These are phyloP conservation scores for Nudaria mundana DNA, from an alignment of 2,888 invertebrate genomes.

Conservation along the genomic window DNA sequence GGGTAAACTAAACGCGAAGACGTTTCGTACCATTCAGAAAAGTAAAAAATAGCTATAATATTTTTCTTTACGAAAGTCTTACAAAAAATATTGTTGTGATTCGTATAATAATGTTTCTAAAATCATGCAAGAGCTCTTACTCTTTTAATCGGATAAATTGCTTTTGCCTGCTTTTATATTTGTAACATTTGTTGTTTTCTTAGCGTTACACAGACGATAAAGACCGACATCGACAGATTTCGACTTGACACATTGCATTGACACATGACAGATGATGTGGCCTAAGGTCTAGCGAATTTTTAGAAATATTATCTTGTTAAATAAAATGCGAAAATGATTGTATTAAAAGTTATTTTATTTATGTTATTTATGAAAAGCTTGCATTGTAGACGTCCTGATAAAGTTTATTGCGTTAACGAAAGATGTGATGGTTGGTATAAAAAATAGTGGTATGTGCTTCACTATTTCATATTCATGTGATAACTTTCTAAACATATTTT, in stretches of 20 bases:
- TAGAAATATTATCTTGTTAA: constrained; percentile 45
- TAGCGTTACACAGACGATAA: constrained; percentile 36
- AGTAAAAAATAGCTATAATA: not conserved
- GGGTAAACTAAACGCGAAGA: not conserved
- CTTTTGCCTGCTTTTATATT: not conserved
- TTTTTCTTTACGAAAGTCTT: too few species aligned
- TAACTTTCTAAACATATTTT: constrained; percentile 38
- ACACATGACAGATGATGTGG: constrained; percentile 82
- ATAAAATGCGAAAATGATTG: constrained; percentile 74
- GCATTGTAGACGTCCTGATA: constrained; percentile 82
- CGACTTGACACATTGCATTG: too few species aligned
- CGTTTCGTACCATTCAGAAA: not conserved
- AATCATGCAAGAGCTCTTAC: too few species aligned
- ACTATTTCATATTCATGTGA: constrained; percentile 37
- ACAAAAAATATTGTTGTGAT: too few species aligned
- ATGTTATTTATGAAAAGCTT: constrained; percentile 55
- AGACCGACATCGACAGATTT: too few species aligned
- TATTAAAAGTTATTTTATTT: constrained; percentile 64
- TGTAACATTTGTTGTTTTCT: not conserved
- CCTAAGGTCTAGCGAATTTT: constrained; percentile 64
- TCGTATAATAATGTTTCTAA: too few species aligned
- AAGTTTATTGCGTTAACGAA: constrained; percentile 86
- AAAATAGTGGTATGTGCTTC: constrained; percentile 12
- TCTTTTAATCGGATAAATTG: too few species aligned
- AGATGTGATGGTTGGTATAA: constrained; percentile 84